Evolutionary conservation across 2,113 vertebrate genomes (phyloP).

Genomic region (Okapia johnstoni): DNA sequence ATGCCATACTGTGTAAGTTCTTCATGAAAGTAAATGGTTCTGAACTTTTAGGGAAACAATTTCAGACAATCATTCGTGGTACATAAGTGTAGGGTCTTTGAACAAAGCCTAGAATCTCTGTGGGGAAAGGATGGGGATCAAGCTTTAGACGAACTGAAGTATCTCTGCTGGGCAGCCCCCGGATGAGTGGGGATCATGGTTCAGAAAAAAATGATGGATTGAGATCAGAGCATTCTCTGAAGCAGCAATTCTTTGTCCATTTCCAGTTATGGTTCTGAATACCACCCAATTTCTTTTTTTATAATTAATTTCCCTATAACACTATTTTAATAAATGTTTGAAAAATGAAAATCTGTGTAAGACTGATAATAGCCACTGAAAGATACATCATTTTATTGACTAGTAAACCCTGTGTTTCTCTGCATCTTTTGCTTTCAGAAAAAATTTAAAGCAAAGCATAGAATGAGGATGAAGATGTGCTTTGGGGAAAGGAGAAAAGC

Average conservation of each 20-base stretch:
- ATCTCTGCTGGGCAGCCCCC: not conserved
- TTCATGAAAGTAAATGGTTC: not conserved
- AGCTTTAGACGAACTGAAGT: not conserved
- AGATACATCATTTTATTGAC: not conserved
- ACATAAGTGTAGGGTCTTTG: not conserved
- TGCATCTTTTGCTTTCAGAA: not conserved
- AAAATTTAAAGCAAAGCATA: not conserved
- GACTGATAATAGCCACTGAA: not conserved
- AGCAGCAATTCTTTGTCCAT: not conserved
- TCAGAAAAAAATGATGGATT: not conserved
- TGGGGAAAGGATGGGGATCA: not conserved
- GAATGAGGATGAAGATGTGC: not conserved
- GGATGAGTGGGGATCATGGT: accelerated
- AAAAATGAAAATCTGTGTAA: not conserved
- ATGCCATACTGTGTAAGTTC: not conserved
- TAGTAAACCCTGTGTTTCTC: not conserved
- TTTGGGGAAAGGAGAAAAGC: not conserved
- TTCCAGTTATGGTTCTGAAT: not conserved
- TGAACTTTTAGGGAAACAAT: not conserved
- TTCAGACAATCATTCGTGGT: not conserved
- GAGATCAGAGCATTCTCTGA: not conserved
- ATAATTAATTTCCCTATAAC: not conserved
- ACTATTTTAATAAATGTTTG: not conserved
- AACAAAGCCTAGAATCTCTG: not conserved
- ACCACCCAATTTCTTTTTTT: not conserved